phyloP scores from a whole-genome alignment of 1,140 invertebrate species.

The Cydia amplana region DNA sequence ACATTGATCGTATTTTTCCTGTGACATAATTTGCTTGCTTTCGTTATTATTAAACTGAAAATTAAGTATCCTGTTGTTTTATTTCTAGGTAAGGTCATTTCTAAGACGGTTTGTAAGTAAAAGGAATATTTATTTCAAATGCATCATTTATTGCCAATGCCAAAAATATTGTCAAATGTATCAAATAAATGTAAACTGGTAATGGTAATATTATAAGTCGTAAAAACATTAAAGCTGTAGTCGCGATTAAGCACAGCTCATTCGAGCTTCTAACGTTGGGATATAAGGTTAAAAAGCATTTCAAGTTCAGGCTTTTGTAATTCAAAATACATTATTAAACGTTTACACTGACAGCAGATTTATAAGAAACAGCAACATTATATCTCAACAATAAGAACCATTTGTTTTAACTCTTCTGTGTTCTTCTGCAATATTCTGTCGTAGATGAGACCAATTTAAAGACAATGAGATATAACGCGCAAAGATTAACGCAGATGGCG shows the following conservation, averaged over 20 bases:
- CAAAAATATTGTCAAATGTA: slow-evolving; percentile 29
- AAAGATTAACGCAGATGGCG: too few species aligned
- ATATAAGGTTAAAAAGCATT: not conserved
- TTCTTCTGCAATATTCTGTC: too few species aligned
- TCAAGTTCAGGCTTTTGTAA: not conserved
- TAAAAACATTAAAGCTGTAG: slow-evolving; percentile 43
- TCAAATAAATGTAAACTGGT: slow-evolving; percentile 30
- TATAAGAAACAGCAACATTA: not conserved
- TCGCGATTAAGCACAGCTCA: not conserved
- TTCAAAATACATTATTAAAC: not conserved
- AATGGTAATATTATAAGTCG: slow-evolving; percentile 36
- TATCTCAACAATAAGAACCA: not conserved
- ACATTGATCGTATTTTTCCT: slow-evolving; percentile 35
- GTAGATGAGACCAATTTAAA: too few species aligned
- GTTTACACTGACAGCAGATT: not conserved
- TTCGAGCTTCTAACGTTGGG: not conserved
- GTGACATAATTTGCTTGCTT: slow-evolving; percentile 42
- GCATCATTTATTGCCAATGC: slow-evolving; percentile 4
- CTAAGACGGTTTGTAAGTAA: not conserved
- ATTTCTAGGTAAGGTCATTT: not conserved
- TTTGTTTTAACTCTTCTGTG: too few species aligned
- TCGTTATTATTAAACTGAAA: slow-evolving; percentile 32
- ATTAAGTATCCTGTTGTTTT: slow-evolving; percentile 2
- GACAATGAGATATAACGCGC: too few species aligned
- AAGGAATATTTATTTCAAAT: not conserved